A percentile compares a stretch with the other conserved stretches of the same genome.
phyloP scores from a whole-genome alignment of 1,140 invertebrate species.

The Drosophila pseudoobscura region DNA sequence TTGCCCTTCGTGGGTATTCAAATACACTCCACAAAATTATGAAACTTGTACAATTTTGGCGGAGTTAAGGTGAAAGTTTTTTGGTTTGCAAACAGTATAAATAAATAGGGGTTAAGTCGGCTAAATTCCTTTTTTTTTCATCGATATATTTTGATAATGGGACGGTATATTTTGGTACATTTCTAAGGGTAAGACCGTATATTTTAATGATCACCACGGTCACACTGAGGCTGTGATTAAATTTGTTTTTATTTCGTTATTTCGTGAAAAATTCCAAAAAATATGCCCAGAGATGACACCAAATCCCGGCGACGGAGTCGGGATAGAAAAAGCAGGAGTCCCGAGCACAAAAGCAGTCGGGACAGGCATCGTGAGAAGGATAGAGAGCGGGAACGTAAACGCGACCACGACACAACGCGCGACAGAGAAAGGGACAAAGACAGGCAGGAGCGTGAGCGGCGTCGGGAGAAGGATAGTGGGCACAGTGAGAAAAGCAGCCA shows the following conservation, averaged over 20 bases:
- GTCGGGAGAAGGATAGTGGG: slow-evolving; percentile 27
- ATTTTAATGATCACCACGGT: too few species aligned
- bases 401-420: slow-evolving; percentile 3
- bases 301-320: slow-evolving; percentile 48
- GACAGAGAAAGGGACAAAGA: slow-evolving; percentile 30
- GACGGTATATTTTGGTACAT: too few species aligned
- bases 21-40: too few species aligned
- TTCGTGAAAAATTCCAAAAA: slow-evolving; percentile 34
- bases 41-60: too few species aligned
- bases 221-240: not conserved
- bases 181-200: too few species aligned
- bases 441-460: slow-evolving; percentile 8
- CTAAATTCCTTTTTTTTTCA: too few species aligned
- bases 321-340: slow-evolving; percentile 21
- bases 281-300: slow-evolving; percentile 60
- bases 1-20: too few species aligned
- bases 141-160: too few species aligned
- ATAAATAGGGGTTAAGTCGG: too few species aligned
- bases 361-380: slow-evolving; percentile 26
- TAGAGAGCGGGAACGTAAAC: slow-evolving; percentile 20
- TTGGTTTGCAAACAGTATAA: too few species aligned
- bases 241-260: slow-evolving; percentile 20
- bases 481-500: slow-evolving; percentile 6
- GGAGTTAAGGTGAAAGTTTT: too few species aligned
- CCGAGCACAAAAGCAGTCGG: slow-evolving; percentile 12